A percentile compares a stretch with the other conserved stretches of the same genome.
Evolutionary conservation across 2,888 invertebrate genomes (phyloP).

Genomic region (Amblyjoppa proteus): DNA sequence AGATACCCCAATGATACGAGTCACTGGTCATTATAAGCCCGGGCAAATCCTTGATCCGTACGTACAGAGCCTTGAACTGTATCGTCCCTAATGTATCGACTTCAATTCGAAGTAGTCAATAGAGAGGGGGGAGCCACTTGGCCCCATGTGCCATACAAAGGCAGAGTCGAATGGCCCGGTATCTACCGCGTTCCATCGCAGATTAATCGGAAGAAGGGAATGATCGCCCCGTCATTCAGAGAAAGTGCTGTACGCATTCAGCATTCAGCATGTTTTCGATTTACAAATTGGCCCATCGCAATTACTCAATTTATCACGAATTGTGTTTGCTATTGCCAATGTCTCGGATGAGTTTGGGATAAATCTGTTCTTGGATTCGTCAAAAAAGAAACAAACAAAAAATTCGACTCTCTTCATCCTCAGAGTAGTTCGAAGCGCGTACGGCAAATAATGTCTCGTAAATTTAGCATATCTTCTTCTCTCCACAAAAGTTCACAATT

Average conservation of each 20-base stretch:
- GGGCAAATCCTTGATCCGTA: slow-evolving; percentile 41
- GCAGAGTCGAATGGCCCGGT: slow-evolving; percentile 30
- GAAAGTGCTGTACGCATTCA: slow-evolving; percentile 24
- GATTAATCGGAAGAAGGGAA: slow-evolving; percentile 25
- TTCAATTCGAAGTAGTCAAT: slow-evolving; percentile 56
- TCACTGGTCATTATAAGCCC: slow-evolving; percentile 48
- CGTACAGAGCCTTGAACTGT: slow-evolving; percentile 35
- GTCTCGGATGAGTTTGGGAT: no score
- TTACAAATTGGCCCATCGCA: slow-evolving; percentile 1
- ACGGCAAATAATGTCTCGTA: no score
- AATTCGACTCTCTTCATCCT: no score
- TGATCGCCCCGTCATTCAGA: slow-evolving; percentile 51
- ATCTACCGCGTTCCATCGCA: slow-evolving; percentile 37
- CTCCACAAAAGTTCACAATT: no score
- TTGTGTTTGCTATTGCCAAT: neutral
- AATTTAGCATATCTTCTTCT: no score
- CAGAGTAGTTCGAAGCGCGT: no score
- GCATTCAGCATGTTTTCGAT: neutral
- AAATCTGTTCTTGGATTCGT: neutral
- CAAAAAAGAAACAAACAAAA: no score
- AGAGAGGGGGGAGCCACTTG: slow-evolving; percentile 30
- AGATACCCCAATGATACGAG: slow-evolving; percentile 37
- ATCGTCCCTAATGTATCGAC: slow-evolving; percentile 55
- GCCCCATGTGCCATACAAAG: slow-evolving; percentile 38
- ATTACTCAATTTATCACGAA: neutral